Percentiles rank a stretch among this genome's conserved stretches.
These are phyloP conservation scores for Petrolisthes manimaculis DNA, from an alignment of 2,888 invertebrate species.

Conservation along the genomic window DNA sequence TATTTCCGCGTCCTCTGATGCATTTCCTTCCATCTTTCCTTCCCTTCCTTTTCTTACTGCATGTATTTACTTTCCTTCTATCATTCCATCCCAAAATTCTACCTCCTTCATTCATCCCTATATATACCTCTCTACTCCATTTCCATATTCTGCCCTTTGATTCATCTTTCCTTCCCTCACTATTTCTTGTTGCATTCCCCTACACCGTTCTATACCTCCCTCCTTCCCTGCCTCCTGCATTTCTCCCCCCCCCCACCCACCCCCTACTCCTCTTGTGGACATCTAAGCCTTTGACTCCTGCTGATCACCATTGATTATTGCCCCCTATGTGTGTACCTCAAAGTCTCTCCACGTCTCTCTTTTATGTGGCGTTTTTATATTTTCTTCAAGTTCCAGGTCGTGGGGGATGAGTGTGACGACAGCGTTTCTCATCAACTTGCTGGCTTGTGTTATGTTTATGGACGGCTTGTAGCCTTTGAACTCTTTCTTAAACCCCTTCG, in stretches of 20 bases:
- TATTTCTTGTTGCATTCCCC: not conserved
- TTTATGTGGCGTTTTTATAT: constrained; percentile 19
- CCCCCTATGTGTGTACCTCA: constrained; percentile 30
- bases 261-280: not conserved
- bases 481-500: too few relatives aligned
- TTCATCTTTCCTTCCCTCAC: constrained; percentile 2
- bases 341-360: constrained; percentile 12
- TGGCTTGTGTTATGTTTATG: too few relatives aligned
- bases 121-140: not conserved
- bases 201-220: not conserved
- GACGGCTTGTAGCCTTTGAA: too few relatives aligned
- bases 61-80: not conserved
- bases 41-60: not conserved
- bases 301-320: constrained; percentile 38
- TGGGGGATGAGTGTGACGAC: not conserved
- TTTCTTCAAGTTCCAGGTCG: not conserved
- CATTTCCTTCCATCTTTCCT: not conserved
- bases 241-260: not conserved
- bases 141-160: not conserved
- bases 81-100: not conserved
- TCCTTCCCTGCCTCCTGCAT: not conserved
- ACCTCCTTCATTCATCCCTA: not conserved
- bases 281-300: constrained; percentile 17
- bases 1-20: not conserved
- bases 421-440: too few relatives aligned